Evolutionary conservation across 2,797 vertebrate species (phyloP).

Genomic region (Ceryle rudis): DNA sequence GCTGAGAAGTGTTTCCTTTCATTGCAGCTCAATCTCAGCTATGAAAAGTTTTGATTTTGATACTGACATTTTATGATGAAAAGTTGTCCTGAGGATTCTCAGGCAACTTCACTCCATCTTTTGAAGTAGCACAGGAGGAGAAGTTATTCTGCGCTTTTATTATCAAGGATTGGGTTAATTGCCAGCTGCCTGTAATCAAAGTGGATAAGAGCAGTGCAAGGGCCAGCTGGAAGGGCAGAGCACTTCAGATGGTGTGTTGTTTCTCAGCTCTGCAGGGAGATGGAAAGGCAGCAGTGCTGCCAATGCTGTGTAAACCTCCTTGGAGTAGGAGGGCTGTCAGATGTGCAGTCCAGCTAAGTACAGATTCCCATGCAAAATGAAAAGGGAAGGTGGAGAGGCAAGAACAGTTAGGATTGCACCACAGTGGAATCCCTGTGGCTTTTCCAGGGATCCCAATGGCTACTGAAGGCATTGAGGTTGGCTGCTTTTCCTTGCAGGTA

Average conservation of each 20-base stretch:
- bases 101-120: background rate
- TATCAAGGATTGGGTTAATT: background rate
- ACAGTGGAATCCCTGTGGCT: background rate
- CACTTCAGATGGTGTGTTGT: background rate
- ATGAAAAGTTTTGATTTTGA: background rate
- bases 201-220: rapidly evolving
- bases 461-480: background rate
- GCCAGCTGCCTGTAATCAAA: background rate
- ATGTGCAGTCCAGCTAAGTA: background rate
- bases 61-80: background rate
- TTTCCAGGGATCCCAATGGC: background rate
- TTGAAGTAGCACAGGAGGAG: background rate
- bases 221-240: background rate
- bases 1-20: background rate
- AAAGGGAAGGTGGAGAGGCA: background rate
- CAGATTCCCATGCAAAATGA: background rate
- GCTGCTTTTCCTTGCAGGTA: background rate
- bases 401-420: background rate
- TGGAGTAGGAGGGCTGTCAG: background rate
- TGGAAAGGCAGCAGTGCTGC: background rate
- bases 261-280: background rate
- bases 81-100: background rate
- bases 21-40: rapidly evolving
- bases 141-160: background rate
- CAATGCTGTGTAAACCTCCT: background rate